Percentiles rank a stretch among this genome's conserved stretches.
phyloP scores from a whole-genome alignment of 2,888 invertebrate genomes.

The Eupithecia inturbata region DNA sequence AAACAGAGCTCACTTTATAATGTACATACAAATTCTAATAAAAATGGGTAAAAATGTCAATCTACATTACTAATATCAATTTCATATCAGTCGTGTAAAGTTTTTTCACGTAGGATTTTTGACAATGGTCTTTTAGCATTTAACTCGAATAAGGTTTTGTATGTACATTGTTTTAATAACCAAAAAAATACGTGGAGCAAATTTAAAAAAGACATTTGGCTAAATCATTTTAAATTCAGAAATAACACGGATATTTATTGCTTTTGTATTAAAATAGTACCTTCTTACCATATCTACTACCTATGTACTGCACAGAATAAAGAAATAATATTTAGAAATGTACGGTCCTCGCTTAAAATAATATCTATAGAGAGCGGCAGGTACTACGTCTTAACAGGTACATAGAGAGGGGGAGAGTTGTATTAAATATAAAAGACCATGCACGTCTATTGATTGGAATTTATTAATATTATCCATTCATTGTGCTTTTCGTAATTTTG shows the following conservation, averaged over 20 bases:
- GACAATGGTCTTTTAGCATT: constrained; percentile 36
- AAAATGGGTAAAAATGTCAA: constrained; percentile 76
- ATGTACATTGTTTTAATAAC: constrained; percentile 32
- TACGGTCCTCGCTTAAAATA: background rate
- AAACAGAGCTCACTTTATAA: constrained; percentile 49
- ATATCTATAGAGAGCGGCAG: background rate
- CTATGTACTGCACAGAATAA: background rate
- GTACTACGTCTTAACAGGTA: background rate
- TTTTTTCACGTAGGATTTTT: constrained; percentile 42
- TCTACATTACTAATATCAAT: constrained; percentile 76
- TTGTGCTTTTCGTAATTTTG: constrained; percentile 57
- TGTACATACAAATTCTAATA: constrained; percentile 63
- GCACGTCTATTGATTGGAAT: constrained; percentile 32
- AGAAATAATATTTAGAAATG: background rate
- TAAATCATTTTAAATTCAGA: background rate
- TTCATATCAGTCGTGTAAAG: constrained; percentile 76
- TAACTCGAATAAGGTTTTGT: constrained; percentile 39
- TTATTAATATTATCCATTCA: constrained; percentile 35
- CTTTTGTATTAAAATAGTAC: background rate
- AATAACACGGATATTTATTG: background rate
- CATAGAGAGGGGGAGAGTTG: constrained; percentile 5
- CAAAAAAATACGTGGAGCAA: constrained; percentile 9
- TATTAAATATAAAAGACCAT: constrained; percentile 33
- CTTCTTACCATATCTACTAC: background rate
- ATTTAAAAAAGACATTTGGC: constrained; percentile 24